Base-by-base conservation (phyloP, 2,888 invertebrate genomes). In the Apamea crenata region DNA sequence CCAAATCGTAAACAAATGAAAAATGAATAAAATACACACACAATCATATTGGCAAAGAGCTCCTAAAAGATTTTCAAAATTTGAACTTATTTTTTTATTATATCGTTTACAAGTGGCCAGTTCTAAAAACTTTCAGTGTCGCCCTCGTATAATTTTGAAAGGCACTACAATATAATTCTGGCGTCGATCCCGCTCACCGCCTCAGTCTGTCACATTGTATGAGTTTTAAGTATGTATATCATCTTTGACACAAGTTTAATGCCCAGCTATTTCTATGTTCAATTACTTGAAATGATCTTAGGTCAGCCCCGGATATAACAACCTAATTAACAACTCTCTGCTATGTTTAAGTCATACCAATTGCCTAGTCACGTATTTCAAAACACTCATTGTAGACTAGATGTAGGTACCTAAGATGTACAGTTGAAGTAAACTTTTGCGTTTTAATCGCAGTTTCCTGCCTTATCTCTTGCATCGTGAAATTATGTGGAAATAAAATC, bases 401-500 rank as follows among this genome's bases (percentile, higher is more conserved):
- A 63, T 40, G 36, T 36, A 63, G 29, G 36, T 36, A 36, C 3
- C 36, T 36, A 36, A 36, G 7, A 40, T 40, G 29, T 3, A 29
- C 53, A 53, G 72, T 66, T 8, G n/a, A 76, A 25, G n/a, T 66
- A 40, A 67, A 32, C 36, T 36, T 63, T 74, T 47, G 6, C 16
- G 18, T 21, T 63, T 70, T 29, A 56, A 74, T 25, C 32, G 18
- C 61, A 68, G 61, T 29, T 77, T 63, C 25, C 63, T 40, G 68
- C 29, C 47, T n/a, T 82, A 84, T 78, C 77, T 77, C 61, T 53
- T 68, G 67, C 74, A 82, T 79, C 69, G 67, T 59, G 69, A 81
- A 87, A 83, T 80, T 76, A 70, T 59, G 68, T 66, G 56, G 74
- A 78, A 81, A 80, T 75, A 81, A 86, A 83, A 81, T 84, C 83